A percentile compares a stretch with the other conserved stretches of the same genome.
Conservation (phyloP, 2,888 invertebrate genomes). For the Epistrophe eligans region DNA sequence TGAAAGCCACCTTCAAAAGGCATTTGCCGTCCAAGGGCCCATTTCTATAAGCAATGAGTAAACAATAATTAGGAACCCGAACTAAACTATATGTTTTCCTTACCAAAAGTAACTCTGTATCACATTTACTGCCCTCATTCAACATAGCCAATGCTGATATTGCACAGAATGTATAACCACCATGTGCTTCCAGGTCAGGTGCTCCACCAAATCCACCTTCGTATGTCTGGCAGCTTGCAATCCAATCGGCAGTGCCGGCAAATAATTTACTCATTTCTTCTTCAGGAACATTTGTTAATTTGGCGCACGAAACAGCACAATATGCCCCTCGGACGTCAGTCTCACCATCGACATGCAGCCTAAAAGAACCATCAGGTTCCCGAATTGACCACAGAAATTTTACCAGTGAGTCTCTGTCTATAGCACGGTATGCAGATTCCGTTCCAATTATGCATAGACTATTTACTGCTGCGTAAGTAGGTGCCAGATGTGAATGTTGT, state of each 20-base stretch:
- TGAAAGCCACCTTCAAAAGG: constrained; percentile 97
- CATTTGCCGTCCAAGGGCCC: constrained; percentile 97
- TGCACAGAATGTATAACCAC: constrained; percentile 99
- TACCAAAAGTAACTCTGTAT: constrained; percentile 87
- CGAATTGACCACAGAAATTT: constrained; percentile 92
- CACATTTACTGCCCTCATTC: constrained; percentile 81
- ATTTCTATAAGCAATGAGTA: constrained; percentile 85
- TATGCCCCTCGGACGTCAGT: constrained; percentile 98
- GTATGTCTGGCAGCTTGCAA: constrained; percentile 97
- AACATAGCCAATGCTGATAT: constrained; percentile 94
- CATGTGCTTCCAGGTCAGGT: constrained; percentile 98
- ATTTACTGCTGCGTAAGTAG: constrained; percentile 98
- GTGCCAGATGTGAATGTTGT: constrained; percentile 96
- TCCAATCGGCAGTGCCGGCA: constrained; percentile 95
- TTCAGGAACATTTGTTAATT: constrained; percentile 88
- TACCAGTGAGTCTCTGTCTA: constrained; percentile 89
- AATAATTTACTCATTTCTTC: constrained; percentile 91
- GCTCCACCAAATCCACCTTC: constrained; percentile 99
- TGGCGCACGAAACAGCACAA: constrained; percentile 96
- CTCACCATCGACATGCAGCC: constrained; percentile 96
- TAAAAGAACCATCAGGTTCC: constrained; percentile 94
- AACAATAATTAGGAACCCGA: background rate
- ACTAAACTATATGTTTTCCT: constrained; percentile 53
- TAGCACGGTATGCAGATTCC: constrained; percentile 93
- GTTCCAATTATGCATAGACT: constrained; percentile 95